Evolutionary conservation across 1,140 invertebrate genomes (phyloP).

Genomic region (Euschistus heros): DNA sequence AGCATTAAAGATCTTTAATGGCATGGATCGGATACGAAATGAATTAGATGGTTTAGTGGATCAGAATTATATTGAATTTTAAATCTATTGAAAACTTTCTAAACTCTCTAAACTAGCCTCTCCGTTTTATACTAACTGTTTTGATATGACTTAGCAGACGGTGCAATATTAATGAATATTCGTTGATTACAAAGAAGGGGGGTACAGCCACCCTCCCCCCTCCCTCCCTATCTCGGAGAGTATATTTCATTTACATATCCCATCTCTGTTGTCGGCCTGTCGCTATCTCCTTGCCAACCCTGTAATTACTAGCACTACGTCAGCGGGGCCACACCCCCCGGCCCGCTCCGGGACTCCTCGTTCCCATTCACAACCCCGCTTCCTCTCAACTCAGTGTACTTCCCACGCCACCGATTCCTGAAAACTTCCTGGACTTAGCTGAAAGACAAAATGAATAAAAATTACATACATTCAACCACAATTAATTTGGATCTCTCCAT

Average conservation of each 20-base stretch:
- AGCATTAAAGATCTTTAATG: too few species aligned
- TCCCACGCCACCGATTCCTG: neutral
- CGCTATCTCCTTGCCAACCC: neutral
- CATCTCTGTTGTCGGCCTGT: neutral
- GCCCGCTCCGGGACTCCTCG: neutral
- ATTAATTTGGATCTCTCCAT: too few species aligned
- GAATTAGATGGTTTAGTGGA: too few species aligned
- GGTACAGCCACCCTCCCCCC: slow-evolving; percentile 1
- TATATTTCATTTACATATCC: slow-evolving; percentile 9
- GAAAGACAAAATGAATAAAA: neutral
- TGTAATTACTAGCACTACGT: slow-evolving; percentile 6
- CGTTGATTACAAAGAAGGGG: neutral
- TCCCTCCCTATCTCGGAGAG: neutral
- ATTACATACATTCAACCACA: too few species aligned
- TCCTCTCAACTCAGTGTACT: neutral
- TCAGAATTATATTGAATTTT: too few species aligned
- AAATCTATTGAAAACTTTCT: too few species aligned
- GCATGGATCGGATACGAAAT: too few species aligned
- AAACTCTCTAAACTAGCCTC: too few species aligned
- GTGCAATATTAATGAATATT: too few species aligned
- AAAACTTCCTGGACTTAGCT: neutral
- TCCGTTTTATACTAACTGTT: too few species aligned
- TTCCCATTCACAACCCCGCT: neutral
- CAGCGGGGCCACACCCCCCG: neutral
- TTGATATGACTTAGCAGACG: too few species aligned